Base-by-base conservation (phyloP, 2,888 invertebrate species). In the Cantharis lateralis region DNA sequence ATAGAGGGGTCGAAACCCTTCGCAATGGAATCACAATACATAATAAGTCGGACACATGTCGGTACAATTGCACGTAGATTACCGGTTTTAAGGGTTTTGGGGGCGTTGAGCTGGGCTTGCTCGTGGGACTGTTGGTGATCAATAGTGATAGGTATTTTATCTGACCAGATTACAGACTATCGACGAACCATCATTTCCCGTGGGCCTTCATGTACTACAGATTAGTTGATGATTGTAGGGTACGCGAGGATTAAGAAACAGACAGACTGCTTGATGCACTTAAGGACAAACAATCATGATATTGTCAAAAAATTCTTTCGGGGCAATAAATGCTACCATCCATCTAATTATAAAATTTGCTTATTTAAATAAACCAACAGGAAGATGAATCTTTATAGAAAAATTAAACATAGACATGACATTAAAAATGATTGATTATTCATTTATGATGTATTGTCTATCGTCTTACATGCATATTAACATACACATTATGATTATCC, bases 91-190 rank as follows among this genome's bases (percentile, higher is more conserved):
- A 68, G 16, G 72, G 66, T 75, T 66, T 75, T 75, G 62, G 15
- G 68, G 70, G 68, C 15, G 48, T 24, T 16, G 62, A 62, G 26
- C 64, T 68, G 68, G 61, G 63, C 68, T 62, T 75, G 70, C 75
- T 68, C 78, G 75, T 78, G 78, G 73, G 78, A 78, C 69, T 62
- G 66, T 72, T 69, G 62, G 70, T 78, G 75, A 78, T 78, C 78
- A 73, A 78, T 73, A 75, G 72, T 73, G 78, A 78, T 75, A 70
- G 72, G 75, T 75, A 71, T 76, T 78, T 76, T 71, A 78, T 78
- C 73, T 76, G 76, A 66, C 48, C 69, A 75, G 78, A 78, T 78
- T 78, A 78, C 72, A 78, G 75, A 70, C 78, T 76, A 78, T 78
- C 78, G 76, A 61, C 48, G 71, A 64, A 71, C 70, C 75, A 76